Evolutionary conservation across 2,113 vertebrate genomes (phyloP), one percentile per base, ranked within the genome.

Genomic region (Ascaphus truei): DNA sequence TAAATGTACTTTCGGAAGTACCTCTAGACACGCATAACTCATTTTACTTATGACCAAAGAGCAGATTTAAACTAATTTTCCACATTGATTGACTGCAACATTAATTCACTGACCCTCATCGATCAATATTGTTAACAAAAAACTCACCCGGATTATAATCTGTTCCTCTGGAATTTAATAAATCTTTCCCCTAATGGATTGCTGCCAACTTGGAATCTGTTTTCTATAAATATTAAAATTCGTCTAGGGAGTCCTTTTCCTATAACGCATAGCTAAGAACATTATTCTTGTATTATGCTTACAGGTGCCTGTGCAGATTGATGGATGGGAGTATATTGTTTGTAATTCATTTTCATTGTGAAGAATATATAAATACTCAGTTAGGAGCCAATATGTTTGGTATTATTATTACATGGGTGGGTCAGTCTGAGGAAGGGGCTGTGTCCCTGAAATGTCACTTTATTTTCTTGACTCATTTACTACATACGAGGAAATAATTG

Each of bases 61-160:
- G n/a, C 23, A 15, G 48, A 43, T 55, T 31, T 55, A 27, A 16
- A 27, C 34, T 45, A n/a, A 8, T 43, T 18, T n/a, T 29, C 12
- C 63, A 7, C 31, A 67, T 56, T 56, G 34, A 67, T 31, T 45
- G 51, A 67, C 51, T 55, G n/a, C 34, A n/a, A 7, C n/a, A 37
- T 27, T 53, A 37, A 18, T 29, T 33, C 50, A 50, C 36, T 37
- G 33, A 22, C 10, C 50, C 31, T 31, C 23, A 29, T 67, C 37
- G 33, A 67, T 67, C 51, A 67, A 56, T 67, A 67, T 56, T 33
- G n/a, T 20, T 29, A 30, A 43, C 50, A 67, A 33, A 56, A 67
- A 13, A 2, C 34, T 22, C n/a, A n/a, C 29, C 36, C 36, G 27
- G 45, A 43, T 67, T 56, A 30, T 56, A 55, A 52, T 53, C 16